Conservation (phyloP, 2,888 invertebrate species). For the Aleiodes alternator region DNA sequence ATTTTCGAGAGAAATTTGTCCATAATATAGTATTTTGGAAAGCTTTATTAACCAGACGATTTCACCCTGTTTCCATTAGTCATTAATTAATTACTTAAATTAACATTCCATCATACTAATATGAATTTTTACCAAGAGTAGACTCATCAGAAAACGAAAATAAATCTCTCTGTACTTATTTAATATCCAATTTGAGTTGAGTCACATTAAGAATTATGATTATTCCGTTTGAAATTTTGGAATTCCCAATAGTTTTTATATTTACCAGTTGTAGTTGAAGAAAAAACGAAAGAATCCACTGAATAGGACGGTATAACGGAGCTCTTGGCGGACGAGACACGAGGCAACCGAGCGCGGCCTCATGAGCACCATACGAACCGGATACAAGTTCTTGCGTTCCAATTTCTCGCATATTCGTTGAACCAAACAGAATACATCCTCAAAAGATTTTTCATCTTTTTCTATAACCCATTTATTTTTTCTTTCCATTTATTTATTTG, state of each 20-base stretch:
- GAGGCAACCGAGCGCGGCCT: conserved; percentile 40
- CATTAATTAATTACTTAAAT: conserved; percentile 5
- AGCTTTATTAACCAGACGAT: no score
- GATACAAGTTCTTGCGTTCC: conserved; percentile 41
- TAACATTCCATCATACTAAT: conserved; percentile 18
- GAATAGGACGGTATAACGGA: conserved; percentile 32
- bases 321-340: conserved; percentile 30
- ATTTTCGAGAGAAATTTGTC: no score
- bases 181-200: neutral
- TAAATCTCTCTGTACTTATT: neutral
- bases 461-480: conserved; percentile 13
- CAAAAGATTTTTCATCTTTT: conserved; percentile 5
- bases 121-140: neutral
- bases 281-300: neutral
- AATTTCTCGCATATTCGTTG: conserved; percentile 39
- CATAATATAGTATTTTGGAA: no score
- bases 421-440: conserved; percentile 36
- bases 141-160: conserved; percentile 17
- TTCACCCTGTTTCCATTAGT: neutral
- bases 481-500: neutral
- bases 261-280: neutral
- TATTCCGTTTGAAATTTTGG: neutral
- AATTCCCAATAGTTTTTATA: neutral
- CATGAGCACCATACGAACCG: conserved; percentile 41
- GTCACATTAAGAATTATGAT: neutral